Evolutionary conservation across 2,888 invertebrate species (phyloP), one percentile per base, ranked within the genome.

Genomic region (Platycheirus albimanus): DNA sequence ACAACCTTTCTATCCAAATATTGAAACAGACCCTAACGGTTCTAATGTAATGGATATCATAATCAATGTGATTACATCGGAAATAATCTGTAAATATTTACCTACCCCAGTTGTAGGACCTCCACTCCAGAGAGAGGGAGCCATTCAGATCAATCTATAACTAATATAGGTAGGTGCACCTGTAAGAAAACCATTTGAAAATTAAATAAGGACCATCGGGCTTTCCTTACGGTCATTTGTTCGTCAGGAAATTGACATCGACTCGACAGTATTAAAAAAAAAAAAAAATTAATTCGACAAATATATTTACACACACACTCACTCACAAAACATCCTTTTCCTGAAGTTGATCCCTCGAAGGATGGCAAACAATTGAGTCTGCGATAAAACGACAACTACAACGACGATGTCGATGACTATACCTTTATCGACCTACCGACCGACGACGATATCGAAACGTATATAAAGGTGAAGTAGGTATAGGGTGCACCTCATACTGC

Each of bases 1-100:
- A 81, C 71, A 81, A 72, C 47, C 71, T 54, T 41, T 77, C 56
- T 52, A n/a, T 54, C 36, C 76, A 77, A 76, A 81, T 81, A 76
- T 81, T 81, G 71, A 61, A 54, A 67, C 66, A 76, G 61, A 54
- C 38, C 58, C 66, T 13, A 13, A 41, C 71, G 49, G n/a, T 41
- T 56, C 20, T 51, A 67, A 61, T 61, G 67, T 72, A 72, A 63
- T 61, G 66, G 81, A 81, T 71, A 81, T 76, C 67, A 81, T 81
- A 81, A 81, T 81, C 81, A 81, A 81, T 81, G 61, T 58, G 81
- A 81, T 81, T 81, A 67, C 66, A 67, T 41, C 30, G 54, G 47
- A 61, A 41, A 81, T 81, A 81, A 71, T 76, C 76, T 66, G 81
- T 67, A 81, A 81, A 81, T 67, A 81, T 77, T 81, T 81, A 66